Conservation (phyloP, 2,113 vertebrate species). For the Nibea albiflora region DNA sequence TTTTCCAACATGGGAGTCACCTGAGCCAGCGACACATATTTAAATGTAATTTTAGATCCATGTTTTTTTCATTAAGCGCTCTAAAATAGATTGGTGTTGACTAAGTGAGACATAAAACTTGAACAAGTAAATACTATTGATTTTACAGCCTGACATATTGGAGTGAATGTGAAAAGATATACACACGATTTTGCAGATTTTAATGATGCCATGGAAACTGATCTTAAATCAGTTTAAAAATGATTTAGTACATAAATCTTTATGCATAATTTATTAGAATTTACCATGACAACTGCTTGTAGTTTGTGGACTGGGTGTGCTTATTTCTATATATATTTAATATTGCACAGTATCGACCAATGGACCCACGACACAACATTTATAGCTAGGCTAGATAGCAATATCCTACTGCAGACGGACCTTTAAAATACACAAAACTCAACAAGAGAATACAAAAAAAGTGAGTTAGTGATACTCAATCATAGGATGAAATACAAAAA, state of each 20-base stretch:
- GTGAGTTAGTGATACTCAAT: not conserved
- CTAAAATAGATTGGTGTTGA: conserved; percentile 16
- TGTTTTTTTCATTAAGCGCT: conserved; percentile 27
- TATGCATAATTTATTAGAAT: not conserved
- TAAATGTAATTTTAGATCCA: conserved; percentile 39
- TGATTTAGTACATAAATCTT: not conserved
- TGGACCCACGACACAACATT: not conserved
- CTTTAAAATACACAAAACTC: conserved; percentile 2
- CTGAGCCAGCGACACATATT: conserved; percentile 40
- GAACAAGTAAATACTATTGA: not conserved
- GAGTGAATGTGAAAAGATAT: not conserved
- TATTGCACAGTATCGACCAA: not conserved
- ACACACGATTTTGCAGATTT: not conserved
- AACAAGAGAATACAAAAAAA: not conserved
- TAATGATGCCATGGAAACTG: not conserved
- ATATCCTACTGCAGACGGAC: rapidly evolving
- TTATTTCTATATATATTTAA: not conserved
- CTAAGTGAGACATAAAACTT: conserved; percentile 15
- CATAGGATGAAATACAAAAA: not conserved
- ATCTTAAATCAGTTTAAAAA: not conserved
- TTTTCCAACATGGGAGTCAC: conserved; percentile 32
- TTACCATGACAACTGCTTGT: not conserved
- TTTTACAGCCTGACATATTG: not conserved
- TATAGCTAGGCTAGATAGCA: not conserved
- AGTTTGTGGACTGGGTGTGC: not conserved